Percentiles rank a stretch among this genome's conserved stretches.
These are phyloP conservation scores for sheep (Ovis aries) DNA, from an alignment of 2,113 vertebrate genomes.

Conservation along the genomic window DNA sequence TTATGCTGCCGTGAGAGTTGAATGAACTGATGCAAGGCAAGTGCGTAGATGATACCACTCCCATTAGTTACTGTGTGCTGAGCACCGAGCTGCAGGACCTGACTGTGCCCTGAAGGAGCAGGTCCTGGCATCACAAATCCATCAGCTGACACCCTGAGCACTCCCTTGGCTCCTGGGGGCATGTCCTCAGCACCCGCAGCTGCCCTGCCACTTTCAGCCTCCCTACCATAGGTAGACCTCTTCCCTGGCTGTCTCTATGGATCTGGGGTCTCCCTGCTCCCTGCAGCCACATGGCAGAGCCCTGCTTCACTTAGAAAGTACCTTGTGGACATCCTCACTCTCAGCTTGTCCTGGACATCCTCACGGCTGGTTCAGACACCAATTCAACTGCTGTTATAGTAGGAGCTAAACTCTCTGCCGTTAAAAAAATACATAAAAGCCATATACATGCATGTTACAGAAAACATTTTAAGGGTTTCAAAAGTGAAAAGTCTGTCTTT, in stretches of 20 bases:
- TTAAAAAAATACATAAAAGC: background rate
- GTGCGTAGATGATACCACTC: background rate
- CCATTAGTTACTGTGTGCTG: accelerated
- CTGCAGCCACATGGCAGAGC: background rate
- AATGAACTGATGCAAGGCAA: too few species aligned
- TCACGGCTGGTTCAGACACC: background rate
- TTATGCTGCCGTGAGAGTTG: background rate
- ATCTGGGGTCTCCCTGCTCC: background rate
- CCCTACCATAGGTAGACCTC: background rate
- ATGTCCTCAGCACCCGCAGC: background rate
- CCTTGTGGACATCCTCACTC: background rate
- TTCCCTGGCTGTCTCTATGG: background rate
- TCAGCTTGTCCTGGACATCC: background rate
- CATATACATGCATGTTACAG: background rate
- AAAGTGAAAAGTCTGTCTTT: background rate
- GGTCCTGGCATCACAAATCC: background rate
- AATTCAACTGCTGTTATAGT: background rate
- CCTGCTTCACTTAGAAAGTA: background rate
- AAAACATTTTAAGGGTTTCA: background rate
- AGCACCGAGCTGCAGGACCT: background rate
- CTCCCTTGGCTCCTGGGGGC: background rate
- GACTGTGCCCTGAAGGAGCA: background rate
- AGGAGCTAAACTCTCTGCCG: background rate
- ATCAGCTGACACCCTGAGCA: accelerated
- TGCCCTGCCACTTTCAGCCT: background rate